Base-by-base conservation (phyloP, 1,140 invertebrate genomes). In the Ctenoplectra terminalis region DNA sequence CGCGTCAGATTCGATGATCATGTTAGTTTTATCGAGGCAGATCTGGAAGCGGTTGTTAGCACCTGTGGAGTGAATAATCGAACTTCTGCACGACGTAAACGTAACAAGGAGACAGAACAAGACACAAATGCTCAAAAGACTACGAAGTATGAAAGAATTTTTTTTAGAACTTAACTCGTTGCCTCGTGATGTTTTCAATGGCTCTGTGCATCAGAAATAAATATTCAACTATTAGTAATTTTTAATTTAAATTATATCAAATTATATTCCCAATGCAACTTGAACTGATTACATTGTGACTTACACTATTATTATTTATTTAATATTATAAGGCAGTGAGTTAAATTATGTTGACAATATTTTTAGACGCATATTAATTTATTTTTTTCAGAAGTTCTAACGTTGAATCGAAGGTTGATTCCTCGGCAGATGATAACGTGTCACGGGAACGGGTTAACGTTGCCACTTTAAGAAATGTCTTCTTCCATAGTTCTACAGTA, bases 1-100 rank as follows among this genome's bases (percentile, higher is more conserved):
- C 90, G 95, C 0, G 94, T 95, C 5, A 92, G 94, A 48, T 95
- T 95, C 81, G 95, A 95, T 80, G 94, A 95, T 86, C 95, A 95
- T 66, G 93, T 95, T 29, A 94, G 93, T 70, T 93, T 94, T 50
- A 92, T 94, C n/a, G 93, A 93, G 46, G 87, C 91, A 0, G 92
- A 93, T 64, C 87, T 91, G 54, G 92, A 93, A 74, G 71, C 74
- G 1, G 66, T 81, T 46, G 70, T 85, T 31, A 82, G 74, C 15
- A 81, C 81, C 56, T 85, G 78, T 23, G 64, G n/a, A n/a, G 66
- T 71, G 13, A 85, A 75, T 50, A 90, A 54, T 66, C 72, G 89
- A 48, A 83, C 66, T 13, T 20, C 79, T 0, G 81, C 83, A 31
- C 85, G 92, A 31, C 90, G 91, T 48, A 94, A 94, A 60, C 90